phyloP scores from a whole-genome alignment of 2,113 vertebrate genomes.

The Colossoma macropomum region DNA sequence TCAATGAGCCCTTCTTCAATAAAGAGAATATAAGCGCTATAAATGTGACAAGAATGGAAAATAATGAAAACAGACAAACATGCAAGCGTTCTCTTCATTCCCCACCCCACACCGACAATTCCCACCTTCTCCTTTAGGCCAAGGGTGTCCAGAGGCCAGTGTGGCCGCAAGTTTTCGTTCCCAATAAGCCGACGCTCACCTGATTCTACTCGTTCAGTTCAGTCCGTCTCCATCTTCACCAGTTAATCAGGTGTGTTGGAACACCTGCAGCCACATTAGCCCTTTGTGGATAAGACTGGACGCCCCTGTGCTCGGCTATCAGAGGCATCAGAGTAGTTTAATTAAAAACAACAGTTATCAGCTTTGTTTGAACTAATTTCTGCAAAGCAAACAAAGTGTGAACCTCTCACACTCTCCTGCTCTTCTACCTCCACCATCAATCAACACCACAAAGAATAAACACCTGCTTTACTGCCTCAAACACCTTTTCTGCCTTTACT shows the following conservation, averaged over 20 bases:
- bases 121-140: slow-evolving; percentile 12
- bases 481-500: neutral
- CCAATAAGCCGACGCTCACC: too few relatives aligned
- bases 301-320: too few relatives aligned
- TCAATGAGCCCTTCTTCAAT: neutral
- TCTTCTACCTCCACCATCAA: neutral
- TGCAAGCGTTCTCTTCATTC: slow-evolving; percentile 42
- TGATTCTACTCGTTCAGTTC: too few relatives aligned
- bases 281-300: too few relatives aligned
- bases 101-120: slow-evolving; percentile 57
- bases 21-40: neutral
- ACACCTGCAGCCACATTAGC: too few relatives aligned
- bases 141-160: too few relatives aligned
- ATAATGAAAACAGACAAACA: slow-evolving; percentile 31
- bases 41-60: neutral
- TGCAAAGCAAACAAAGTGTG: slow-evolving; percentile 27
- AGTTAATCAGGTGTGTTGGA: too few relatives aligned
- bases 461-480: neutral
- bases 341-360: slow-evolving; percentile 68
- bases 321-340: slow-evolving; percentile 58
- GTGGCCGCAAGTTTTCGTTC: too few relatives aligned
- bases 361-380: slow-evolving; percentile 26
- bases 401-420: neutral
- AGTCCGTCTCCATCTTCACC: too few relatives aligned
- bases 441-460: neutral